These are phyloP conservation scores for Tenualosa ilisha DNA, from an alignment of 2,797 vertebrate genomes.

Conservation along the genomic window DNA sequence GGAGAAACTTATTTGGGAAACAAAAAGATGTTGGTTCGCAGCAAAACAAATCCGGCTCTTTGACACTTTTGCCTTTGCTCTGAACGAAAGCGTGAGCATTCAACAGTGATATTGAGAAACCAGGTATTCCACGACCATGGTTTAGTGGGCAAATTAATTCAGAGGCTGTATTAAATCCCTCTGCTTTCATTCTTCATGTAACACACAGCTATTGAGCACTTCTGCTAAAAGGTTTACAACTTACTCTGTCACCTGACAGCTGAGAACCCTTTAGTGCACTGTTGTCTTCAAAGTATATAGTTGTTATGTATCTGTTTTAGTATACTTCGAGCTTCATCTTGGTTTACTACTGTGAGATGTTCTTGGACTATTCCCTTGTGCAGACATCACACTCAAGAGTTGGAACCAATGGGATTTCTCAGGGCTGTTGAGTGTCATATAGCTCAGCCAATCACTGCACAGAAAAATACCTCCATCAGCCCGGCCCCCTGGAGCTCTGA, in stretches of 20 bases:
- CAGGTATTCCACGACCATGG: too few relatives aligned
- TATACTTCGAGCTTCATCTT: too few relatives aligned
- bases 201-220: too few relatives aligned
- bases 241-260: neutral
- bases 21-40: slow-evolving; percentile 5
- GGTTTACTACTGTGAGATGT: too few relatives aligned
- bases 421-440: neutral
- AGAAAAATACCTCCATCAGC: neutral
- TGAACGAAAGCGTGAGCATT: neutral
- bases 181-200: too few relatives aligned
- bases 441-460: neutral
- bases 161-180: too few relatives aligned
- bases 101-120: neutral
- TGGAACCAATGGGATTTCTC: neutral
- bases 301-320: too few relatives aligned
- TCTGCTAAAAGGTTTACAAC: too few relatives aligned
- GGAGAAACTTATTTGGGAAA: neutral
- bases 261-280: neutral
- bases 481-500: neutral
- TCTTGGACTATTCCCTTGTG: too few relatives aligned
- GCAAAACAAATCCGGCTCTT: neutral
- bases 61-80: neutral
- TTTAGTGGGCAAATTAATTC: too few relatives aligned
- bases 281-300: too few relatives aligned
- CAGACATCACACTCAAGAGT: neutral